phyloP scores from a whole-genome alignment of 2,113 vertebrate species.

The Ifrita kowaldi region DNA sequence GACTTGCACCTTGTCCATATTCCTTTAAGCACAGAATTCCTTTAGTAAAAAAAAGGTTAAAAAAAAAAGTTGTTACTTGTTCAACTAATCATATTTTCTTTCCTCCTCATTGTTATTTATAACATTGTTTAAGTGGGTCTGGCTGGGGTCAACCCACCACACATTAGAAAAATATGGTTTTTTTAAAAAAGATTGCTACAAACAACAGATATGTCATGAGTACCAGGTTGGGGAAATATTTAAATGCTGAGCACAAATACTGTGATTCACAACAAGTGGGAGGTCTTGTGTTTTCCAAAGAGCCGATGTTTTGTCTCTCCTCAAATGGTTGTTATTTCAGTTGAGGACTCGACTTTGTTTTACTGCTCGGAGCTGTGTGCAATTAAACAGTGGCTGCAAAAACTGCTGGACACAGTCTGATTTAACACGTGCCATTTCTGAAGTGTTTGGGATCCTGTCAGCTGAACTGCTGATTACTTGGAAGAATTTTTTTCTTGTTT shows the following conservation, averaged over 20 bases:
- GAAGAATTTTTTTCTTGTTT: background rate
- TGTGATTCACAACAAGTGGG: background rate
- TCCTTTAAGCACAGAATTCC: background rate
- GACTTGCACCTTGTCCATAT: background rate
- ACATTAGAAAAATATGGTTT: background rate
- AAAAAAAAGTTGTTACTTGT: background rate
- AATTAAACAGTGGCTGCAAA: background rate
- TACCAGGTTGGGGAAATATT: background rate
- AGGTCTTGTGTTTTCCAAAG: constrained; percentile 5
- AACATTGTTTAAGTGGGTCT: background rate
- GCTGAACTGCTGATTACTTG: background rate
- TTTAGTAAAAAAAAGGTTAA: background rate
- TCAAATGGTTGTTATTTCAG: background rate
- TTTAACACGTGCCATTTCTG: background rate
- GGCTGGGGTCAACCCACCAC: background rate
- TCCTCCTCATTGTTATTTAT: background rate
- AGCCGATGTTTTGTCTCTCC: constrained; percentile 3
- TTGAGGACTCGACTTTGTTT: background rate
- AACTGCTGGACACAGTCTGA: background rate
- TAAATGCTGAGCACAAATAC: background rate
- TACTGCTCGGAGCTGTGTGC: background rate
- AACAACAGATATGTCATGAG: background rate
- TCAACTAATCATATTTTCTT: background rate
- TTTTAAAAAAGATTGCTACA: background rate
- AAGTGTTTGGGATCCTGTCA: background rate